Evolutionary conservation across 53 echinoderm and acorn worm species (phyloP).

Genomic region (Luidia sarsii): DNA sequence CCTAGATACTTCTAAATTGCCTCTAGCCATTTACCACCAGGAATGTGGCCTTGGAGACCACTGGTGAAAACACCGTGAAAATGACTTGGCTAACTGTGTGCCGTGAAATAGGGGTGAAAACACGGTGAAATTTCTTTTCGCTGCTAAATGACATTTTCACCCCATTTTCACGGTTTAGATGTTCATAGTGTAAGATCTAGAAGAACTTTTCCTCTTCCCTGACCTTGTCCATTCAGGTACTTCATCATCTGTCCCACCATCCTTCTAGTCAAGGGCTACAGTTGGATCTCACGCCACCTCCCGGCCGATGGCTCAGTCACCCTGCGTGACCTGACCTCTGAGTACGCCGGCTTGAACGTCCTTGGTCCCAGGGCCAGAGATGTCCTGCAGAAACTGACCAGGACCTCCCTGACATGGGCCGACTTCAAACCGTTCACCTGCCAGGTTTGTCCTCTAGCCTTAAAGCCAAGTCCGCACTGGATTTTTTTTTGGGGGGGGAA

Average conservation of each 20-base stretch:
- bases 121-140: too few species aligned
- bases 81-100: too few species aligned
- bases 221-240: conserved; percentile 58
- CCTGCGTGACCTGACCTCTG: conserved; percentile 72
- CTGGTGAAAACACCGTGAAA: too few species aligned
- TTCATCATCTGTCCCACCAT: conserved; percentile 94
- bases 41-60: too few species aligned
- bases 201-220: background rate
- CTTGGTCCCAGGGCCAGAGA: conserved; percentile 90
- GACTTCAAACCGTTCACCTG: conserved; percentile 89
- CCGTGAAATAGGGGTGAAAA: too few species aligned
- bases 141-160: too few species aligned
- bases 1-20: too few species aligned
- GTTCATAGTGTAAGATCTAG: too few species aligned
- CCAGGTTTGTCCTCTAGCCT: conserved; percentile 40
- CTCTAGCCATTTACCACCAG: too few species aligned
- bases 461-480: conserved; percentile 42
- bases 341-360: conserved; percentile 89
- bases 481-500: too few species aligned
- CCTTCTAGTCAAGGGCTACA: conserved; percentile 55
- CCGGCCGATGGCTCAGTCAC: conserved; percentile 80
- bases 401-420: conserved; percentile 60
- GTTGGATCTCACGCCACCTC: conserved; percentile 82
- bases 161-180: too few species aligned
- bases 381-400: conserved; percentile 86